phyloP scores from a whole-genome alignment of 1,140 invertebrate genomes.

The Agrypnia vestita region DNA sequence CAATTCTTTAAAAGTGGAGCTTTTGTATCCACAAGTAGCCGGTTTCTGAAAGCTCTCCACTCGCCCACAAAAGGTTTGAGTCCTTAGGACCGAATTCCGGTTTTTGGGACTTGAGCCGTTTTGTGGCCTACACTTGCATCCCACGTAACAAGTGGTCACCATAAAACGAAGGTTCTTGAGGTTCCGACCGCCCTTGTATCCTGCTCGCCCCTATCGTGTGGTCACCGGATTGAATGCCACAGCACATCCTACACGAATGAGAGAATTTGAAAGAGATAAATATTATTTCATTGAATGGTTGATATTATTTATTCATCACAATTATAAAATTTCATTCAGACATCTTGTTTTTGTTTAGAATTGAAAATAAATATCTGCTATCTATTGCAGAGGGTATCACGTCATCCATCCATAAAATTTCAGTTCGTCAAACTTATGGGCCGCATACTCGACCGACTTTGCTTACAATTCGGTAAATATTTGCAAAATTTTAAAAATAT shows the following conservation, averaged over 20 bases:
- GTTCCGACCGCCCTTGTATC: slow-evolving; percentile 37
- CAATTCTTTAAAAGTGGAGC: slow-evolving; percentile 4
- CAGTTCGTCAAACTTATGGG: no score
- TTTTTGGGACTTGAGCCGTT: slow-evolving; percentile 23
- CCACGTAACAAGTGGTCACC: slow-evolving; percentile 57
- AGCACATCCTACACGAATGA: slow-evolving; percentile 28
- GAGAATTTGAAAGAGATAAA: slow-evolving; percentile 8
- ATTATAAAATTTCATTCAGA: no score
- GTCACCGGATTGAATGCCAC: slow-evolving; percentile 25
- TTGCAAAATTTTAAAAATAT: no score
- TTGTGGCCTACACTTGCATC: slow-evolving; percentile 36
- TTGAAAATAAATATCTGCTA: no score
- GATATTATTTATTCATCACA: no score
- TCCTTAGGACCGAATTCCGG: slow-evolving; percentile 27
- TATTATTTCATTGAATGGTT: no score
- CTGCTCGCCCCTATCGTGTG: slow-evolving; percentile 33
- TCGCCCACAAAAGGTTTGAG: not conserved
- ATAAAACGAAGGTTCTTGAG: slow-evolving; percentile 52
- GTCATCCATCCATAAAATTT: no score
- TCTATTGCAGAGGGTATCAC: no score
- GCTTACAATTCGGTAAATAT: no score
- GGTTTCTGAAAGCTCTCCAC: not conserved
- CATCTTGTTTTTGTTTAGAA: no score
- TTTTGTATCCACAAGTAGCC: slow-evolving; percentile 24
- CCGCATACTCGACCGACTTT: no score